Percentiles rank a stretch among this genome's conserved stretches.
phyloP scores from a whole-genome alignment of 2,797 vertebrate genomes.

The Peromyscus eremicus region DNA sequence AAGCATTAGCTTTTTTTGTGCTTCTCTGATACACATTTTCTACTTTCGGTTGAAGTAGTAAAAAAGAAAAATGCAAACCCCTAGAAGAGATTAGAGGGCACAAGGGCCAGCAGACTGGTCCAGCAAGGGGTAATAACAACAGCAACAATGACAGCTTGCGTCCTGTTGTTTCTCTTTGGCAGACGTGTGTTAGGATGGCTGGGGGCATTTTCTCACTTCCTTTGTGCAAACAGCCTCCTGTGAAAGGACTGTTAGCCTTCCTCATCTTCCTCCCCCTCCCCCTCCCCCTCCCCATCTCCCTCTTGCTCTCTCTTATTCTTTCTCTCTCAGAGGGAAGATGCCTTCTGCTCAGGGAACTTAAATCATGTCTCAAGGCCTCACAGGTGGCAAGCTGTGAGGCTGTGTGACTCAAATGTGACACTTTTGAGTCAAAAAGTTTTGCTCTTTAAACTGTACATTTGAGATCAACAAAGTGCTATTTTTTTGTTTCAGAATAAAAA shows the following conservation, averaged over 20 bases:
- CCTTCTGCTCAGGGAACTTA: neutral
- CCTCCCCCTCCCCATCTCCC: too few relatives aligned
- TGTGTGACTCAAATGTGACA: neutral
- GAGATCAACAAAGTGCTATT: neutral
- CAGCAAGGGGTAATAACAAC: neutral
- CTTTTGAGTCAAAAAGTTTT: neutral
- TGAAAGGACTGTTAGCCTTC: neutral
- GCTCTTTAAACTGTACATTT: neutral
- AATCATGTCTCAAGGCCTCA: neutral
- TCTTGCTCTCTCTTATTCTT: too few relatives aligned
- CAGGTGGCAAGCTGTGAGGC: neutral
- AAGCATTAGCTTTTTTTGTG: neutral
- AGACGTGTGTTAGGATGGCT: neutral
- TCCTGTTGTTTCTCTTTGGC: accelerated
- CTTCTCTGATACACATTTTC: neutral
- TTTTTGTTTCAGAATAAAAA: neutral
- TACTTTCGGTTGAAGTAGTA: constrained; percentile 31
- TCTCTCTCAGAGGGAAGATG: neutral
- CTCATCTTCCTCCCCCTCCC: neutral
- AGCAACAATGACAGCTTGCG: neutral
- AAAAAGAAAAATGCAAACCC: neutral
- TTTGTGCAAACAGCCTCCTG: neutral
- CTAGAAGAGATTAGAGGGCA: neutral
- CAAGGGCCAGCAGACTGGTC: accelerated
- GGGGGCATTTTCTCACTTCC: neutral